These are phyloP conservation scores for Drosophila sturtevanti DNA, from an alignment of 1,140 invertebrate species.

Conservation along the genomic window DNA sequence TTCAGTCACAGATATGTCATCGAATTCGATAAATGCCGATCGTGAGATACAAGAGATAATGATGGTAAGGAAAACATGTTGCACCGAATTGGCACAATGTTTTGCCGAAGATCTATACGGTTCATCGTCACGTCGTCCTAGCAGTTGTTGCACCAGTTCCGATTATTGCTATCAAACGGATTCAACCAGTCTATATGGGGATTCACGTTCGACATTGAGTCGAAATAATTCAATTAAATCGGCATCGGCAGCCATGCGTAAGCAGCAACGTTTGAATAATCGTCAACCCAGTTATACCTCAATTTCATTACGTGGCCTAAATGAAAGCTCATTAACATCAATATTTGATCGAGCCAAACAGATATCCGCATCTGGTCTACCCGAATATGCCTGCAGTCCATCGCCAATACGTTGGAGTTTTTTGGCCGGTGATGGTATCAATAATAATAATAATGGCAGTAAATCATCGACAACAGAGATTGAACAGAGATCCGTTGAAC, in stretches of 20 bases:
- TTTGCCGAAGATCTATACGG: slow-evolving; percentile 79
- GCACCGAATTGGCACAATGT: slow-evolving; percentile 74
- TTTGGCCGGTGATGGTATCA: slow-evolving; percentile 64
- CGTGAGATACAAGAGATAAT: slow-evolving; percentile 69
- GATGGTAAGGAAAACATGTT: slow-evolving; percentile 62
- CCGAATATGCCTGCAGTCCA: slow-evolving; percentile 78
- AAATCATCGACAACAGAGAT: slow-evolving; percentile 59
- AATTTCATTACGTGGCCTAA: slow-evolving; percentile 70
- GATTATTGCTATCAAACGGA: slow-evolving; percentile 82
- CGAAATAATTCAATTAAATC: slow-evolving; percentile 81
- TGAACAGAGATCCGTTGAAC: slow-evolving; percentile 46
- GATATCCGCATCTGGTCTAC: slow-evolving; percentile 47
- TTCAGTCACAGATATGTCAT: slow-evolving; percentile 74
- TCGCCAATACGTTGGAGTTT: slow-evolving; percentile 82
- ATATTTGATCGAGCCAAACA: slow-evolving; percentile 77
- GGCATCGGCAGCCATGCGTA: slow-evolving; percentile 67
- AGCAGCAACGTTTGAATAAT: slow-evolving; percentile 62
- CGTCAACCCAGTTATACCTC: slow-evolving; percentile 80
- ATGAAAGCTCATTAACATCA: slow-evolving; percentile 74
- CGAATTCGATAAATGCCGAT: slow-evolving; percentile 70
- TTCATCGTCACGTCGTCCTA: slow-evolving; percentile 64
- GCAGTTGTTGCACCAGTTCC: slow-evolving; percentile 78
- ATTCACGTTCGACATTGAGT: slow-evolving; percentile 73
- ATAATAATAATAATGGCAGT: background rate
- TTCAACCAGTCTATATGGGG: slow-evolving; percentile 76